Conservation (phyloP, 2,113 vertebrate species). For the Cromileptes altivelis region DNA sequence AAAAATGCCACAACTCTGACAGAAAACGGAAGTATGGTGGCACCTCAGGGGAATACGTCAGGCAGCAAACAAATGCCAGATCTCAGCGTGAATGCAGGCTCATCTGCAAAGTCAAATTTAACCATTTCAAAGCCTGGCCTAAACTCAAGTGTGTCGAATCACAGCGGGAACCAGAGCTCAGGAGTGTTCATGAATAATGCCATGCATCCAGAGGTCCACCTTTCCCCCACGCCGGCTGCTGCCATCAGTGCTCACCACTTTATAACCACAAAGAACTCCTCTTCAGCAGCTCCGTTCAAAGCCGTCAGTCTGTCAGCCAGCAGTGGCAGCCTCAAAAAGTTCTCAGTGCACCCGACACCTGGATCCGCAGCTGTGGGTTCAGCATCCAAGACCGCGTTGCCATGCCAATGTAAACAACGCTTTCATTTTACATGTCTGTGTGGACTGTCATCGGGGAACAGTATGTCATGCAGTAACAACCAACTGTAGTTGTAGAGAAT, state of each 20-base stretch:
- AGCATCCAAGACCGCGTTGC: conserved; percentile 23
- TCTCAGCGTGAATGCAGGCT: background rate
- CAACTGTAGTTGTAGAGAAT: conserved; percentile 78
- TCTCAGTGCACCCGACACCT: conserved; percentile 25
- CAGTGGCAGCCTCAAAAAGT: conserved; percentile 20
- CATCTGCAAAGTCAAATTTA: background rate
- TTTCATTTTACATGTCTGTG: conserved; percentile 84
- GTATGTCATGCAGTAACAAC: conserved; percentile 84
- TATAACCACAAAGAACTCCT: conserved; percentile 47
- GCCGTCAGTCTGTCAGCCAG: background rate
- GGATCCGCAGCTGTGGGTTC: conserved; percentile 30
- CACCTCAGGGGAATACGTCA: background rate
- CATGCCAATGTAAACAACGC: conserved; percentile 81
- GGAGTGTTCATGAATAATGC: background rate
- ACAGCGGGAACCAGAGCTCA: conserved; percentile 18
- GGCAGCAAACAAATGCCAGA: background rate
- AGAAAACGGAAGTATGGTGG: background rate
- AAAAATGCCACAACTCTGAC: background rate
- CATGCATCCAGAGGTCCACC: background rate
- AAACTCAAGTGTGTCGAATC: conserved; percentile 1
- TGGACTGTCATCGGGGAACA: conserved; percentile 85
- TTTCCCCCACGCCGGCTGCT: conserved; percentile 10
- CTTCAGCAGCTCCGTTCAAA: background rate
- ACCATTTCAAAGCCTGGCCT: background rate
- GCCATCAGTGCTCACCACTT: conserved; percentile 22